phyloP scores from a whole-genome alignment of 2,113 vertebrate genomes.

The Cettia cetti region DNA sequence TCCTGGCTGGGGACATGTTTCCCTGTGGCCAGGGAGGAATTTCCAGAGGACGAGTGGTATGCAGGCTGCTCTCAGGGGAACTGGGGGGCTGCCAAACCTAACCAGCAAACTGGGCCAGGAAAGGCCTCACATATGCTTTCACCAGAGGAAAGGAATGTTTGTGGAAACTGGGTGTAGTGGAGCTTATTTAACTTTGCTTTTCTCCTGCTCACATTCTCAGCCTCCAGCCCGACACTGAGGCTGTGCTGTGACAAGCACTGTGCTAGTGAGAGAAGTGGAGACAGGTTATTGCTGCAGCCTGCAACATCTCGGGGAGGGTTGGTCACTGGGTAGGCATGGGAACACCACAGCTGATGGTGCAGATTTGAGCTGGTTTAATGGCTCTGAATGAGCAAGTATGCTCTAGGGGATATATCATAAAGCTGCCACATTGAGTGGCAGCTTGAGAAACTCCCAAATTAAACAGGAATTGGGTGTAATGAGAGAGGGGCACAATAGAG shows the following conservation, averaged over 20 bases:
- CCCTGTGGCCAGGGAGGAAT: slow-evolving; percentile 40
- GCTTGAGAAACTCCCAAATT: neutral
- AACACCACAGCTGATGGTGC: neutral
- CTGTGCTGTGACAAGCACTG: rapidly evolving
- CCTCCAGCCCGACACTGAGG: neutral
- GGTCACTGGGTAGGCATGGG: neutral
- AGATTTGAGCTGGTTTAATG: neutral
- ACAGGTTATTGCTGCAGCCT: neutral
- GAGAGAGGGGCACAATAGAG: neutral
- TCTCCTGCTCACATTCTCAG: neutral
- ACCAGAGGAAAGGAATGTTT: slow-evolving; percentile 44
- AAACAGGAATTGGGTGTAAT: neutral
- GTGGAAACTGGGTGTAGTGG: slow-evolving; percentile 8
- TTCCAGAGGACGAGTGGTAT: slow-evolving; percentile 3
- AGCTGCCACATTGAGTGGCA: too few relatives aligned
- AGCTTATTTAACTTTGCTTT: neutral
- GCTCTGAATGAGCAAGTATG: neutral
- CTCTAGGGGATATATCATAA: neutral
- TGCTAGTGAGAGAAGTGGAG: rapidly evolving
- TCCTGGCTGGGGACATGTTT: slow-evolving; percentile 22
- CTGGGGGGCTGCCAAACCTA: neutral
- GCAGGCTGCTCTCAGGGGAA: neutral
- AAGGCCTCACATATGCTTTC: neutral
- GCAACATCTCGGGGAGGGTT: neutral
- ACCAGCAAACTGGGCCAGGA: slow-evolving; percentile 3